Conservation (phyloP, 2,888 invertebrate species). For the Podabrus alpinus region DNA sequence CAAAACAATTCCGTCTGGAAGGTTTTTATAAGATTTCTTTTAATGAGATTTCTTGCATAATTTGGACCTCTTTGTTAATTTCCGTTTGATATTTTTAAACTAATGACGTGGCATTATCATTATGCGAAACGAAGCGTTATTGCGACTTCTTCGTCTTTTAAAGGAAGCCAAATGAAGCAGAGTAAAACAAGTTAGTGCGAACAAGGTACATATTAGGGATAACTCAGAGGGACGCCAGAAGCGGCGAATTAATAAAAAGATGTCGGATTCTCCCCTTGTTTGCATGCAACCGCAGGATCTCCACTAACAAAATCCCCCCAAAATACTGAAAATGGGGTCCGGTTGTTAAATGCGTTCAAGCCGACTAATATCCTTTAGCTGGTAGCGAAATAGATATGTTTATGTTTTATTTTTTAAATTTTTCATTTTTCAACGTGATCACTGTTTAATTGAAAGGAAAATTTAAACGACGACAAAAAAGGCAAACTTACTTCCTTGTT, state of each 20-base stretch:
- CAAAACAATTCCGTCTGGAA: neutral
- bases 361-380: slow-evolving; percentile 18
- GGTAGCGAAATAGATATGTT: neutral
- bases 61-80: slow-evolving; percentile 1
- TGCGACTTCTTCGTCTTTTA: slow-evolving; percentile 11
- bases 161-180: slow-evolving; percentile 34
- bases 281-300: slow-evolving; percentile 39
- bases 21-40: neutral
- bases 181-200: slow-evolving; percentile 36
- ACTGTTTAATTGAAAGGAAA: neutral
- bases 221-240: slow-evolving; percentile 24
- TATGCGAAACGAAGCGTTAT: slow-evolving; percentile 10
- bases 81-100: slow-evolving; percentile 5
- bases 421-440: neutral
- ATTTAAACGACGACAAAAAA: neutral
- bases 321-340: slow-evolving; percentile 22
- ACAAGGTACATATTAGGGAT: slow-evolving; percentile 35
- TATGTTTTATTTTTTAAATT: neutral
- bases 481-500: neutral
- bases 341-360: slow-evolving; percentile 13
- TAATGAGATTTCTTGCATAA: neutral
- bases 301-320: slow-evolving; percentile 18
- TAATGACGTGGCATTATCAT: slow-evolving; percentile 22
- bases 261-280: slow-evolving; percentile 40
- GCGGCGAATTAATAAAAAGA: slow-evolving; percentile 42